A percentile compares a stretch with the other conserved stretches of the same genome.
These are phyloP conservation scores for Ammodytes dubius DNA, from an alignment of 2,113 vertebrate species.

Conservation along the genomic window DNA sequence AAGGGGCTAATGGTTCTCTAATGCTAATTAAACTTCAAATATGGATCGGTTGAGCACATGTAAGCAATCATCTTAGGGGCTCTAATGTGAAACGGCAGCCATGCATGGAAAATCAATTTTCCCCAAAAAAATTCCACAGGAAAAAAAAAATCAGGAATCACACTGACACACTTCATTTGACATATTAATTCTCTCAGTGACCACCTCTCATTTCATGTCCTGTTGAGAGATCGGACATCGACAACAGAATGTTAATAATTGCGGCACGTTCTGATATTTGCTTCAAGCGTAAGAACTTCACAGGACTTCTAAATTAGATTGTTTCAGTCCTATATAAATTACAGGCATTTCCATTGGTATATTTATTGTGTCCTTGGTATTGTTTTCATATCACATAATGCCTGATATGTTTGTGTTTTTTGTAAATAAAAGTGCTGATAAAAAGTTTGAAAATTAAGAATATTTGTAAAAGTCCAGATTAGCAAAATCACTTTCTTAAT, in stretches of 20 bases:
- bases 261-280: not conserved
- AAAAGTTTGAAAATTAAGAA: not conserved
- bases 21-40: constrained; percentile 73
- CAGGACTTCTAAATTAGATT: not conserved
- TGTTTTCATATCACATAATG: not conserved
- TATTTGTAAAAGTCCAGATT: not conserved
- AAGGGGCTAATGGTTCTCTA: constrained; percentile 59
- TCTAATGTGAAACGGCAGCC: constrained; percentile 48
- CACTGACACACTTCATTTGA: constrained; percentile 16
- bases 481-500: not conserved
- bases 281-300: not conserved
- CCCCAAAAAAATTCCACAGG: constrained; percentile 16
- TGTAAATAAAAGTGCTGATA: not conserved
- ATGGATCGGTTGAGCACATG: constrained; percentile 63
- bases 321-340: not conserved
- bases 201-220: not conserved
- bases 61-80: constrained; percentile 65
- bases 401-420: not conserved
- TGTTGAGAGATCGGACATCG: not conserved
- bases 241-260: constrained; percentile 2
- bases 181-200: constrained; percentile 15
- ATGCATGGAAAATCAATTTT: constrained; percentile 62
- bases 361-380: not conserved
- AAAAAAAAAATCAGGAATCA: constrained; percentile 32
- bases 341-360: too few relatives aligned